A percentile compares a stretch with the other conserved stretches of the same genome.
These are phyloP conservation scores for Mormoops blainvillei DNA, from an alignment of 2,113 vertebrate species.

Conservation along the genomic window DNA sequence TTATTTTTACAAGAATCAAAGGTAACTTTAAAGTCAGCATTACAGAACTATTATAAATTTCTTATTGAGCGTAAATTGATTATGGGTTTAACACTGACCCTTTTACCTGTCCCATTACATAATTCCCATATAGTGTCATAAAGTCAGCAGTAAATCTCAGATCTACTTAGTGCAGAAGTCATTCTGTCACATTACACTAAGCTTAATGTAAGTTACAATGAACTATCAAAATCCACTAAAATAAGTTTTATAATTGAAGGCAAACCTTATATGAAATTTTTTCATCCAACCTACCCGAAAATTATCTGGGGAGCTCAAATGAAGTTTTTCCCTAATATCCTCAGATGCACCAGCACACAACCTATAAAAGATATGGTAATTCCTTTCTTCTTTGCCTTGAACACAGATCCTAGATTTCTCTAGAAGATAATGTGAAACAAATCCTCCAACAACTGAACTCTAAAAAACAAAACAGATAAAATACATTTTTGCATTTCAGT, in stretches of 20 bases:
- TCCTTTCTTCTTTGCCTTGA: constrained; percentile 96
- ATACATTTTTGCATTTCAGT: constrained; percentile 15
- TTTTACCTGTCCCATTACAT: not conserved
- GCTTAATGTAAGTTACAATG: not conserved
- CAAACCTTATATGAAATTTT: not conserved
- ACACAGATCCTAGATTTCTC: constrained; percentile 98
- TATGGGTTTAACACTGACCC: not conserved
- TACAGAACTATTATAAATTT: not conserved
- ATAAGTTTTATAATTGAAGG: not conserved
- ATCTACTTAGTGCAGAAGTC: not conserved
- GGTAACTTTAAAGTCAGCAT: constrained; percentile 18
- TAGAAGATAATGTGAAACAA: constrained; percentile 98
- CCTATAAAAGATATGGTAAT: constrained; percentile 98
- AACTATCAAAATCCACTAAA: not conserved
- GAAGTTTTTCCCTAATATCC: constrained; percentile 91
- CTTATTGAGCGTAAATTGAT: constrained; percentile 18
- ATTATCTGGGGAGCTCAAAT: constrained; percentile 91
- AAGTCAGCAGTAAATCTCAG: not conserved
- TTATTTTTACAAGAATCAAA: constrained; percentile 9
- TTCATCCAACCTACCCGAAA: constrained; percentile 89
- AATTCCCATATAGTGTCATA: not conserved
- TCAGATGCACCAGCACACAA: constrained; percentile 95
- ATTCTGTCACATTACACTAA: not conserved
- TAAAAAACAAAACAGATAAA: constrained; percentile 75
- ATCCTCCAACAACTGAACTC: constrained; percentile 95